Conservation (phyloP, 1,140 invertebrate species). For the Portunus trituberculatus region DNA sequence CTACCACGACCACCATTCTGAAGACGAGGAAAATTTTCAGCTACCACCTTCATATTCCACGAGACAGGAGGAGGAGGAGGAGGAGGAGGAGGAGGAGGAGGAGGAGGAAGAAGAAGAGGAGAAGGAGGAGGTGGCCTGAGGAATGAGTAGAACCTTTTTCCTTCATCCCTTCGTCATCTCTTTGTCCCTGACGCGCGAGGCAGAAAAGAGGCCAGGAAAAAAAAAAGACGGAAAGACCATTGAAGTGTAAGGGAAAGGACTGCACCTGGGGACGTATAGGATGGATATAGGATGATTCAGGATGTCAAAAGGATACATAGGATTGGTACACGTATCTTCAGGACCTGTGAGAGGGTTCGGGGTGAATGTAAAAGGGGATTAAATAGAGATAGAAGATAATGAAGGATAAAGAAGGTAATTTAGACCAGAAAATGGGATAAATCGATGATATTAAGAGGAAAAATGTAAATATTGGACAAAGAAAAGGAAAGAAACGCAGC, state of each 20-base stretch:
- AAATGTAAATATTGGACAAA: not conserved
- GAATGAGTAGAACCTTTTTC: no score
- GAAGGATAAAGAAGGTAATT: not conserved
- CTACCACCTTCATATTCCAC: no score
- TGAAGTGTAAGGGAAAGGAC: not conserved
- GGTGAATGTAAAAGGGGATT: not conserved
- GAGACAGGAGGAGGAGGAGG: no score
- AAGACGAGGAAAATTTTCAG: not conserved
- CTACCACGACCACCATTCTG: no score
- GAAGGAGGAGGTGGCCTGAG: no score
- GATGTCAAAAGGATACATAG: not conserved
- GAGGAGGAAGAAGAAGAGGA: no score
- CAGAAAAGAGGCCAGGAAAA: not conserved
- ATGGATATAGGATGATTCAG: not conserved
- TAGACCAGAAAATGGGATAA: no score
- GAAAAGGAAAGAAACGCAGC: not conserved
- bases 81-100: no score
- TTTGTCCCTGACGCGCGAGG: not conserved
- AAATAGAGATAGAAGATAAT: not conserved
- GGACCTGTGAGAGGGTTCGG: no score
- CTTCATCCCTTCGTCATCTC: not conserved
- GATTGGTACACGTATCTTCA: no score
- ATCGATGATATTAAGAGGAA: not conserved
- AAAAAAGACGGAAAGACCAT: not conserved
- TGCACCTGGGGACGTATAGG: not conserved